These are phyloP conservation scores for Varanus komodoensis DNA, from an alignment of 2,113 vertebrate species.

Conservation along the genomic window DNA sequence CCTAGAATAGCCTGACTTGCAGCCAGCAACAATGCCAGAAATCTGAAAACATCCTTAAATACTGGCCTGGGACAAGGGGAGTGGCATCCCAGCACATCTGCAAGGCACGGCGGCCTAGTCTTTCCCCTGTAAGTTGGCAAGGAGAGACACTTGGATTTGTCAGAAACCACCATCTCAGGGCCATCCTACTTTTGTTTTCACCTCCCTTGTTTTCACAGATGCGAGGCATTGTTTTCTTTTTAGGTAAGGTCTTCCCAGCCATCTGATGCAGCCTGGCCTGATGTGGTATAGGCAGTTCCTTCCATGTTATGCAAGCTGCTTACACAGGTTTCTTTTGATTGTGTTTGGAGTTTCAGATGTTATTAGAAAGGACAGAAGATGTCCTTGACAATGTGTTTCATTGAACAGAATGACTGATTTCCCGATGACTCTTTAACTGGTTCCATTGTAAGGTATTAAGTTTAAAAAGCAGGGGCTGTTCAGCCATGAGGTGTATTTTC, in stretches of 20 bases:
- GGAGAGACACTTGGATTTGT: neutral
- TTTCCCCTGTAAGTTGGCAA: neutral
- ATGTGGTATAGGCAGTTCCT: neutral
- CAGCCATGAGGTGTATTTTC: constrained; percentile 6
- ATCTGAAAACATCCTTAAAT: neutral
- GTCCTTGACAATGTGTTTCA: neutral
- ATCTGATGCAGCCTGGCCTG: neutral
- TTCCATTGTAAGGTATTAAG: neutral
- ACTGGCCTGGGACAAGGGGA: neutral
- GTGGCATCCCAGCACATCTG: neutral
- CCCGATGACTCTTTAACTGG: neutral
- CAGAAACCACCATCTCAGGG: neutral
- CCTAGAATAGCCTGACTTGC: no score
- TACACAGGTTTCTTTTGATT: neutral
- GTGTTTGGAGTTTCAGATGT: neutral
- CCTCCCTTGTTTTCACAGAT: neutral
- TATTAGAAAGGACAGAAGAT: neutral
- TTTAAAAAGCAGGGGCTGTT: neutral
- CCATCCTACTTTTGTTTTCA: neutral
- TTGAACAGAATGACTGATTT: constrained; percentile 4
- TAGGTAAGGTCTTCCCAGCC: neutral
- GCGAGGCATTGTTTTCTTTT: neutral
- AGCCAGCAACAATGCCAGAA: neutral
- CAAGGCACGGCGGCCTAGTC: neutral
- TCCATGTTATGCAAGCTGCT: neutral